These are phyloP conservation scores for Byasa hedistus DNA, from an alignment of 2,888 invertebrate genomes.

Conservation along the genomic window DNA sequence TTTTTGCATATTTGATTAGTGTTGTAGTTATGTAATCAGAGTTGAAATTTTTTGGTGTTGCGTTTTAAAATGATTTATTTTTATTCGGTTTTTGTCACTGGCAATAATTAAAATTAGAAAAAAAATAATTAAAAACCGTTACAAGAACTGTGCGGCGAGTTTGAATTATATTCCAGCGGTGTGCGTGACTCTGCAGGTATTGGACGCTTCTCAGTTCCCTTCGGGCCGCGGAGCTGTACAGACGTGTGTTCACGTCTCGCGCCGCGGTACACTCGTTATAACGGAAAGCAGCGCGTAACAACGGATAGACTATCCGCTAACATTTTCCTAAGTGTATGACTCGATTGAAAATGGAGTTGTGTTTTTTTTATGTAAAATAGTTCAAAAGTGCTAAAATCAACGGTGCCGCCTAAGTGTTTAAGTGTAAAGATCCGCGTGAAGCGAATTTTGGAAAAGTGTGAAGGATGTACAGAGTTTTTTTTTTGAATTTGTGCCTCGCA, in stretches of 20 bases:
- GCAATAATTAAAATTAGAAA: neutral
- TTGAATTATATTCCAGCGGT: constrained; percentile 56
- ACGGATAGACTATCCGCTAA: neutral
- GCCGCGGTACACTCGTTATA: constrained; percentile 25
- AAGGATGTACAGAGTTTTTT: no score
- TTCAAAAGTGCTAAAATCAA: no score
- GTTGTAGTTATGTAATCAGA: no score
- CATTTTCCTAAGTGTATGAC: no score
- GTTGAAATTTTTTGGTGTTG: no score
- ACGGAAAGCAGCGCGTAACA: neutral
- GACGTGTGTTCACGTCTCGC: constrained; percentile 35
- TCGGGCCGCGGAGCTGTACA: constrained; percentile 52
- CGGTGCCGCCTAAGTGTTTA: no score
- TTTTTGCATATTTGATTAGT: no score
- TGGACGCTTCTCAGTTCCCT: constrained; percentile 65
- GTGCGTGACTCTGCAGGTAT: constrained; percentile 77
- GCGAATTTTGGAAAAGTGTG: no score
- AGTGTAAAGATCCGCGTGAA: no score
- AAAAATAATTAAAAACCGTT: neutral
- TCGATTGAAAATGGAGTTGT: no score
- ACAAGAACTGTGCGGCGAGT: constrained; percentile 43
- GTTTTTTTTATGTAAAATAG: no score
- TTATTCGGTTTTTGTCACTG: neutral
- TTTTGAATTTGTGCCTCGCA: no score
- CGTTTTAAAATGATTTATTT: neutral